Evolutionary conservation across 2,888 invertebrate genomes (phyloP), one percentile per base, ranked within the genome.

Genomic region (Temnothorax rugatulus): DNA sequence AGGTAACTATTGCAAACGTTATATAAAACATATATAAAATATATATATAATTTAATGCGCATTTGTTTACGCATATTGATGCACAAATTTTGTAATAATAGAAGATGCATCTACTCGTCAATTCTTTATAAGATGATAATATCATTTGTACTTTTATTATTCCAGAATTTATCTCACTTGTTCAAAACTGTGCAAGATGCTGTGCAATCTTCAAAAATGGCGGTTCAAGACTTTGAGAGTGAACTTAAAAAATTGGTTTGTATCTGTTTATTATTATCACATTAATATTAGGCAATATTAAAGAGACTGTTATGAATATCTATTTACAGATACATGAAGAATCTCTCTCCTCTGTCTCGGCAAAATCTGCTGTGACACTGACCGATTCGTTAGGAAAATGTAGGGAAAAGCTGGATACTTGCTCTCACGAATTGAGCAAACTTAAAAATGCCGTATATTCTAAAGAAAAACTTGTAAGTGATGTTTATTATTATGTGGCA

Each of bases 381-480:
- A 85, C 91, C 44, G 91, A 93, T 8, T 88, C 87, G 41, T 86
- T 93, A 41, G 87, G 85, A 79, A 91, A 90, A 86, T 90, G 91
- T 79, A 91, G 91, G 83, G 91, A 91, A 52, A 90, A 89, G 77
- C 82, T 91, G 47, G 91, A 92, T 66, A 83, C 83, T 66, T 92
- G 91, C 76, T 91, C 84, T 15, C 83, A 86, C 61, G 93, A 94
- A 87, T 86, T 94, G 38, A 92, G 92, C 44, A 91, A 92, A 86
- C 88, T 94, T n/a, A 93, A 92, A 84, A 89, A 84, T 85, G 84
- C 92, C 75, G 68, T 94, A 34, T 89, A 88, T 54, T 94, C 94
- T 4, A 94, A 94, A 74, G 93, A 94, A 52, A 93, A 94, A 91
- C 91, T 94, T 41, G 95, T 95, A 84, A 92, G 89, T 90, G 44